These are phyloP conservation scores for Craniophora ligustri DNA, from an alignment of 2,888 invertebrate species.

Conservation along the genomic window DNA sequence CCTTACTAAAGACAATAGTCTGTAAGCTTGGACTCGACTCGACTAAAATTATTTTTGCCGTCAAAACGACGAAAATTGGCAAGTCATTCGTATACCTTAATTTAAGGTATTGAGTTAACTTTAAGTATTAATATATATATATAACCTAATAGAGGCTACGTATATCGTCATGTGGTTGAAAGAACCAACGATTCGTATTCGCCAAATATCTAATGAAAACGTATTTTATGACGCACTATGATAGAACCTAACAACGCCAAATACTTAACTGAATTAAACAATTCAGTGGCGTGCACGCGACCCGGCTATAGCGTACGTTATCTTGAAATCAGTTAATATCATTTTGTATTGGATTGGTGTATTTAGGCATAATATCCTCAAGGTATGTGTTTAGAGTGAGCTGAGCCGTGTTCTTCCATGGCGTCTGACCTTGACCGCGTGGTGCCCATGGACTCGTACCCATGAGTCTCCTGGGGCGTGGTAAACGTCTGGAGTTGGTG, in stretches of 20 bases:
- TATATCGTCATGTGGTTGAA: slow-evolving; percentile 3
- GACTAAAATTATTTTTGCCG: slow-evolving; percentile 13
- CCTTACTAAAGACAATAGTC: slow-evolving; percentile 34
- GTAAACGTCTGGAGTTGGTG: slow-evolving; percentile 85
- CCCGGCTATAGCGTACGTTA: slow-evolving; percentile 4
- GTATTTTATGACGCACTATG: neutral
- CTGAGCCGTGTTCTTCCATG: slow-evolving; percentile 63
- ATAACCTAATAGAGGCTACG: slow-evolving; percentile 7
- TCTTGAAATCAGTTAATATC: slow-evolving; percentile 5
- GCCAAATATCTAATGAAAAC: slow-evolving; percentile 4
- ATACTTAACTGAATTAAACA: slow-evolving; percentile 13
- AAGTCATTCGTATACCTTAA: slow-evolving; percentile 31
- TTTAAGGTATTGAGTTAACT: slow-evolving; percentile 17
- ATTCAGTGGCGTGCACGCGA: slow-evolving; percentile 24
- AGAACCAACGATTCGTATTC: slow-evolving; percentile 4
- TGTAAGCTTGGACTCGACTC: slow-evolving; percentile 16
- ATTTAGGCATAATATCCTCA: slow-evolving; percentile 64
- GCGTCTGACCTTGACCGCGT: slow-evolving; percentile 94
- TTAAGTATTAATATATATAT: slow-evolving; percentile 11
- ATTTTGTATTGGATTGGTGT: slow-evolving; percentile 16
- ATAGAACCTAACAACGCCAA: slow-evolving; percentile 20
- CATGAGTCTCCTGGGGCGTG: slow-evolving; percentile 81
- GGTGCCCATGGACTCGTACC: slow-evolving; percentile 97
- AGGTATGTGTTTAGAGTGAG: slow-evolving; percentile 77
- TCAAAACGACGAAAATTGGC: slow-evolving; percentile 32